phyloP scores from a whole-genome alignment of 2,797 vertebrate species.

The Lagodon rhomboides region DNA sequence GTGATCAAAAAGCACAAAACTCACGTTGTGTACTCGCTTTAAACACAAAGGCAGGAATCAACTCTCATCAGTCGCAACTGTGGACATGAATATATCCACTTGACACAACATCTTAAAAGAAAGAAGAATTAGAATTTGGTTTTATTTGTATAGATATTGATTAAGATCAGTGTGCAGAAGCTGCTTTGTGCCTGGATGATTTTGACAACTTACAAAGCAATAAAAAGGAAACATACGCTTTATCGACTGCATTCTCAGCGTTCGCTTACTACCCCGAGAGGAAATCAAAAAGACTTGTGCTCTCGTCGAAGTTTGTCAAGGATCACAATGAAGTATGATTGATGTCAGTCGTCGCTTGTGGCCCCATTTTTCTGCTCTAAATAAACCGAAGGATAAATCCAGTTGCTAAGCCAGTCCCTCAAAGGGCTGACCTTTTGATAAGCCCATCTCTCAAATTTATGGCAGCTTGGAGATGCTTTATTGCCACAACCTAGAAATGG shows the following conservation, averaged over 20 bases:
- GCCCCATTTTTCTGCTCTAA: constrained; percentile 81
- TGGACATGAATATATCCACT: not conserved
- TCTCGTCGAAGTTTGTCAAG: constrained; percentile 63
- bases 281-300: constrained; percentile 51
- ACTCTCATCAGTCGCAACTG: not conserved
- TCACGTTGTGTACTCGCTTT: not conserved
- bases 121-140: not conserved
- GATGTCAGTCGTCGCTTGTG: constrained; percentile 61
- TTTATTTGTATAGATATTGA: not conserved
- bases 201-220: constrained; percentile 27
- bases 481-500: constrained; percentile 79
- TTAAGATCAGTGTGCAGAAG: not conserved
- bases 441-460: constrained; percentile 81
- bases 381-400: constrained; percentile 83
- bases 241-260: constrained; percentile 1
- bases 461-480: constrained; percentile 77
- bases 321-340: constrained; percentile 72
- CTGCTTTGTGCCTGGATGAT: not conserved
- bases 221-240: constrained; percentile 5
- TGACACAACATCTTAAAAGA: not conserved
- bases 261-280: constrained; percentile 22
- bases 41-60: constrained; percentile 17
- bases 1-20: constrained; percentile 6
- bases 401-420: constrained; percentile 76
- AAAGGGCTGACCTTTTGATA: constrained; percentile 82